Evolutionary conservation across 2,888 invertebrate species (phyloP).

Genomic region (Stenoptilia bipunctidactyla): DNA sequence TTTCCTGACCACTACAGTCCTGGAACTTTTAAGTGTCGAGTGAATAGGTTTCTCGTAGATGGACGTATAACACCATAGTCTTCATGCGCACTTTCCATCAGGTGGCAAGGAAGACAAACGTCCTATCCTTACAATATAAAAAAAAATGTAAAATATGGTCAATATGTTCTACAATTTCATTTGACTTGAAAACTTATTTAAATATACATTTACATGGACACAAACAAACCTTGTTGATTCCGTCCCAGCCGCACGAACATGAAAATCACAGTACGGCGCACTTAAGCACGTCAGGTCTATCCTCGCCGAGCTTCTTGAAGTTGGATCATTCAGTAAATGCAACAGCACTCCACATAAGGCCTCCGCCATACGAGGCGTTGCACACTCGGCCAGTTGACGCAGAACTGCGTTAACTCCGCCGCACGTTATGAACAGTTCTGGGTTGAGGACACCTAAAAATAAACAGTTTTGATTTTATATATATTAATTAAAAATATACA

Average conservation of each 20-base stretch:
- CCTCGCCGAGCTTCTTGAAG: slow-evolving; percentile 79
- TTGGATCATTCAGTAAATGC: slow-evolving; percentile 87
- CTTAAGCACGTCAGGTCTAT: slow-evolving; percentile 86
- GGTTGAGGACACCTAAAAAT: slow-evolving; percentile 80
- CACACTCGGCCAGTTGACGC: slow-evolving; percentile 86
- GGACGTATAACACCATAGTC: too few relatives aligned
- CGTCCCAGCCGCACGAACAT: slow-evolving; percentile 79
- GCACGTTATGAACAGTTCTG: slow-evolving; percentile 81
- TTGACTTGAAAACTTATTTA: too few relatives aligned
- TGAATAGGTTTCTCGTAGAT: too few relatives aligned
- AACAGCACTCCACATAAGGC: slow-evolving; percentile 90
- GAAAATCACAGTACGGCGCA: slow-evolving; percentile 95
- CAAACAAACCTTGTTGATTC: slow-evolving; percentile 75
- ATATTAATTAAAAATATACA: too few relatives aligned
- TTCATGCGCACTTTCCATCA: too few relatives aligned
- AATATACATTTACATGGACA: slow-evolving; percentile 1
- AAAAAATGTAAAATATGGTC: too few relatives aligned
- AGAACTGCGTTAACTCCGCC: slow-evolving; percentile 88
- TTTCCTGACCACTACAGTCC: too few relatives aligned
- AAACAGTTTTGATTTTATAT: too few relatives aligned
- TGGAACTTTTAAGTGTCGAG: too few relatives aligned
- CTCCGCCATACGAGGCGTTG: slow-evolving; percentile 91
- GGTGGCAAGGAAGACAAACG: too few relatives aligned
- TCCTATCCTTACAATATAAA: too few relatives aligned
- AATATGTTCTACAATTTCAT: too few relatives aligned